phyloP scores from a whole-genome alignment of 2,797 vertebrate species.

The Numenius phaeopus region DNA sequence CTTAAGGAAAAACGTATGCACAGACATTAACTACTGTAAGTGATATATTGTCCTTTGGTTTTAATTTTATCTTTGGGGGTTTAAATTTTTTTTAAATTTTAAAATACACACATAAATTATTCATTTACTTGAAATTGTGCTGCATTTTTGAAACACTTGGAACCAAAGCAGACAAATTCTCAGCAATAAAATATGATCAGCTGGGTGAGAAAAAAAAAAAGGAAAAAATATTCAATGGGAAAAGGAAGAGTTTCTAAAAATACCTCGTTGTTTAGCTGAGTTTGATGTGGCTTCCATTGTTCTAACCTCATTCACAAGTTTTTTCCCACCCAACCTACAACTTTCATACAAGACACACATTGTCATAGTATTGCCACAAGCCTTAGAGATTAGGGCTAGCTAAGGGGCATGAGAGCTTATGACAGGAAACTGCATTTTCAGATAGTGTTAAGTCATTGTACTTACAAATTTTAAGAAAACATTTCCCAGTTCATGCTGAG shows the following conservation, averaged over 20 bases:
- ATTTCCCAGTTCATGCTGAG: conserved; percentile 92
- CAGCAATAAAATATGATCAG: background rate
- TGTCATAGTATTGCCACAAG: background rate
- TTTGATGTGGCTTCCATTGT: background rate
- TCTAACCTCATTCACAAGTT: conserved; percentile 48
- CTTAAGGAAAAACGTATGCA: background rate
- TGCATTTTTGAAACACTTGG: background rate
- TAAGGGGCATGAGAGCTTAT: conserved; percentile 10
- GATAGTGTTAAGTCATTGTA: conserved; percentile 70
- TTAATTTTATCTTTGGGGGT: background rate
- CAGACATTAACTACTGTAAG: background rate
- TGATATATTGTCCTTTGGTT: background rate
- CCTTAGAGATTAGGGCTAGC: conserved; percentile 69
- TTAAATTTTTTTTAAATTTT: background rate
- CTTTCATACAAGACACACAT: conserved; percentile 60
- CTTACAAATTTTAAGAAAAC: conserved; percentile 98
- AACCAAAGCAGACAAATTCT: background rate
- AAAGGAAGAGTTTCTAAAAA: conserved; percentile 48
- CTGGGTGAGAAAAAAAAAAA: background rate
- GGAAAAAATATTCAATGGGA: background rate
- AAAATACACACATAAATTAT: background rate
- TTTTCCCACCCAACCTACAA: conserved; percentile 79
- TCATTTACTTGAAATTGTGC: background rate
- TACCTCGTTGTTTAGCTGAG: background rate
- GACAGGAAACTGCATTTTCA: conserved; percentile 78